phyloP scores from a whole-genome alignment of 1,140 invertebrate species.

The Monochamus saltuarius region DNA sequence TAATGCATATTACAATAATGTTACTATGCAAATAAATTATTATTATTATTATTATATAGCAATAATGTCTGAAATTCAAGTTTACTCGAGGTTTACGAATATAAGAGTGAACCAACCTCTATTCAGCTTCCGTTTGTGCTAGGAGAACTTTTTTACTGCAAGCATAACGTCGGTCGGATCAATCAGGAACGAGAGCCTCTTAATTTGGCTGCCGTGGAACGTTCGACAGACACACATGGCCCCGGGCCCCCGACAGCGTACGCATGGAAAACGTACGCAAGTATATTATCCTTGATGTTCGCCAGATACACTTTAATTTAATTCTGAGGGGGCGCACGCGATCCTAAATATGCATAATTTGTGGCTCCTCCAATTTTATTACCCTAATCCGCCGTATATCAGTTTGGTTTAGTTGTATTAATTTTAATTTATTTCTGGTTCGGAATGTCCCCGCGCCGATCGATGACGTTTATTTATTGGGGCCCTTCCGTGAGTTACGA shows the following conservation, averaged over 20 bases:
- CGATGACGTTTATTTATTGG: too few relatives aligned
- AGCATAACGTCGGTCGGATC: too few relatives aligned
- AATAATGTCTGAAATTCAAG: too few relatives aligned
- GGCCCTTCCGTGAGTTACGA: too few relatives aligned
- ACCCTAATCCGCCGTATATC: conserved; percentile 41
- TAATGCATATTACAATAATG: too few relatives aligned
- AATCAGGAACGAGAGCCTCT: not conserved
- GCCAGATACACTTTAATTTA: conserved; percentile 49
- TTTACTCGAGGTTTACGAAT: too few relatives aligned
- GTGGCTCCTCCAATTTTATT: conserved; percentile 47
- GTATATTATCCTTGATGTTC: conserved; percentile 49
- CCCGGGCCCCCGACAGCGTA: conserved; percentile 15
- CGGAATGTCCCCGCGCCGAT: conserved; percentile 6
- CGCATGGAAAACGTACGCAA: conserved; percentile 37
- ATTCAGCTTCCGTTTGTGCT: too few relatives aligned
- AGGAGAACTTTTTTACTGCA: too few relatives aligned
- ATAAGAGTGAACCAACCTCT: too few relatives aligned
- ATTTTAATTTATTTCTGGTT: conserved; percentile 31
- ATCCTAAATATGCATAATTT: conserved; percentile 49
- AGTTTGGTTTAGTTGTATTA: conserved; percentile 31
- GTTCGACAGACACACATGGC: conserved; percentile 43
- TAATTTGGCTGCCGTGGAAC: not conserved
- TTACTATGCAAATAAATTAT: too few relatives aligned
- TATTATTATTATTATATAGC: too few relatives aligned
- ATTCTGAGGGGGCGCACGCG: conserved; percentile 46